These are phyloP conservation scores for Poeciliopsis paucimaculata DNA, from an alignment of 2,797 vertebrate species.

Conservation along the genomic window DNA sequence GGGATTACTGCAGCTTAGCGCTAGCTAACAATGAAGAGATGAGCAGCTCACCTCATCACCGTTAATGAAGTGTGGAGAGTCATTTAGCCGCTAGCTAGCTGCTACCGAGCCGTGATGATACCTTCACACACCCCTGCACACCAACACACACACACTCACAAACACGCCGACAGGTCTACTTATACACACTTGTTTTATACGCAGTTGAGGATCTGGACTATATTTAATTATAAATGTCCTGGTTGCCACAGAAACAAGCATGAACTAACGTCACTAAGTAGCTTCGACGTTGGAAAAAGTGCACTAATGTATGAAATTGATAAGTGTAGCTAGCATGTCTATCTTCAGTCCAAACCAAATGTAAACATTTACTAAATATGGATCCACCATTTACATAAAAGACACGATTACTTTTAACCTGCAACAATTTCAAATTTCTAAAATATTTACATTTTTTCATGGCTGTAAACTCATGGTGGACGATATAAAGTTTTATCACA, in stretches of 20 bases:
- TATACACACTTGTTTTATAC: slow-evolving; percentile 20
- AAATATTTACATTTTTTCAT: neutral
- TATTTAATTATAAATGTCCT: slow-evolving; percentile 24
- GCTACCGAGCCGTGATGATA: slow-evolving; percentile 67
- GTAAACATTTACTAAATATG: neutral
- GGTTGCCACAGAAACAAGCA: slow-evolving; percentile 15
- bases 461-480: too few species aligned
- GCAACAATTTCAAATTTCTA: neutral
- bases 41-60: slow-evolving; percentile 97
- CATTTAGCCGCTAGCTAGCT: slow-evolving; percentile 90
- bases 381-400: neutral
- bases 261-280: slow-evolving; percentile 18
- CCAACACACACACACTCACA: slow-evolving; percentile 31
- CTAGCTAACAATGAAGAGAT: slow-evolving; percentile 96
- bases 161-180: neutral
- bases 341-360: neutral
- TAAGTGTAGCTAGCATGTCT: neutral
- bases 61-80: slow-evolving; percentile 99
- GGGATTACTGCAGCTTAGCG: slow-evolving; percentile 99
- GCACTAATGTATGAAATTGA: neutral
- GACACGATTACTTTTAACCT: neutral
- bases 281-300: slow-evolving; percentile 33
- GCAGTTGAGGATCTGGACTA: slow-evolving; percentile 29
- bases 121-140: slow-evolving; percentile 63
- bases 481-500: too few species aligned